Base-by-base conservation (phyloP, 2,797 vertebrate species). In the Gallinago stenura region DNA sequence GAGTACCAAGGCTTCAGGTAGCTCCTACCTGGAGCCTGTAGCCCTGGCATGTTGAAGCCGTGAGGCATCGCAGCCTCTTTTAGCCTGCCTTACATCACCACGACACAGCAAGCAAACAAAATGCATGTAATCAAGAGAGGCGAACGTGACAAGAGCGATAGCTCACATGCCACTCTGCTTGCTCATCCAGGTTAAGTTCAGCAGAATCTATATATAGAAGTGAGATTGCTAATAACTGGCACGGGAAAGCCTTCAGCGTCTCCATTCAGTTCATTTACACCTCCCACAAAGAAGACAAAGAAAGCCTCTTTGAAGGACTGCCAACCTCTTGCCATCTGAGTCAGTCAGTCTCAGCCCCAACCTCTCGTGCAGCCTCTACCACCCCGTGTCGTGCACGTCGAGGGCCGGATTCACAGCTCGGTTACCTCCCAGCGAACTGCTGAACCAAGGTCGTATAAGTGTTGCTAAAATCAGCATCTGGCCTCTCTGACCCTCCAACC, bases 121-220 rank as follows among this genome's bases (percentile, higher is more conserved):
- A 78, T 26, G 19, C 3, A 10, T 78, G 89, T 39, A 84, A 43
- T 16, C 61, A 51, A 66, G 89, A 83, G 89, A 93, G 80, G 89
- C 13, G 93, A 98, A 96, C 54, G 51, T 89, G 97, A 96, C 39
- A 58, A 31, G 82, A 88, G 62, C 15, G 90, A 95, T 78, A 88
- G 50, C 92, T 96, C 54, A 78, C 96, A 95, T 94, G 41, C 30
- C 91, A 62, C 90, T 96, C 72, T 87, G 87, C 96, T 98, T 97
- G 96, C 93, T 97, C 87, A 96, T 91, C 89, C 83, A 35, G 76
- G 78, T 90, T 66, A 35, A 95, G 94, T 46, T 56, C 95, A 88
- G 83, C 91, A 79, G 89, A 79, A 83, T 95, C 97, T 98, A 98
- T 97, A 98, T 97, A 97, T 97, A 98, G 97, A 85, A 72, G 87